Evolutionary conservation across 2,888 invertebrate species (phyloP).

Genomic region (Nomada hirtipes): DNA sequence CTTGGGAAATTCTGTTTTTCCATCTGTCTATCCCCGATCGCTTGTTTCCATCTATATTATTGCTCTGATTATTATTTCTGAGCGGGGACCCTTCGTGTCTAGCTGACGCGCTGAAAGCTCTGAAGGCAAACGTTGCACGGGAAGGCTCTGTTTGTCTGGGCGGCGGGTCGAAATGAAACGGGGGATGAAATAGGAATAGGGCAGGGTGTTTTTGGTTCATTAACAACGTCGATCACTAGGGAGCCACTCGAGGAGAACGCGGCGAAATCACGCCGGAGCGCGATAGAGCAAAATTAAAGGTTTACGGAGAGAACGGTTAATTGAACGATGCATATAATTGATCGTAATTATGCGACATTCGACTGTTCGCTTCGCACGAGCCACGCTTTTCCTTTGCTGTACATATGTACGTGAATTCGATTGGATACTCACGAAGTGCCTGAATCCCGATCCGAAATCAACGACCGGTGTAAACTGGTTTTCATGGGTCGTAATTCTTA

Average conservation of each 20-base stretch:
- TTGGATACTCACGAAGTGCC: no score
- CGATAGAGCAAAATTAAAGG: slow-evolving; percentile 44
- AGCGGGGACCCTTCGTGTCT: background rate
- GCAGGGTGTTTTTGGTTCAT: slow-evolving; percentile 7
- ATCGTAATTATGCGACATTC: slow-evolving; percentile 35
- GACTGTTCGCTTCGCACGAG: background rate
- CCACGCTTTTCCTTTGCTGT: background rate
- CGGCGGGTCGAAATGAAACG: background rate
- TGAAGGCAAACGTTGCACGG: no score
- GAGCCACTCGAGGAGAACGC: no score
- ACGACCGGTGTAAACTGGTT: no score
- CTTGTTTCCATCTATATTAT: background rate
- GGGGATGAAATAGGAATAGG: background rate
- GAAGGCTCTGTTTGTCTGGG: no score
- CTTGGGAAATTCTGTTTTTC: background rate
- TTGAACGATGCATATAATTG: slow-evolving; percentile 47
- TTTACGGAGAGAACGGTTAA: slow-evolving; percentile 28
- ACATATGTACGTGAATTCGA: no score
- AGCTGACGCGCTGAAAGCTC: no score
- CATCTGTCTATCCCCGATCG: no score
- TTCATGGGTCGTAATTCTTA: no score
- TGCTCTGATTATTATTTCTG: background rate
- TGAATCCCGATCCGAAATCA: no score
- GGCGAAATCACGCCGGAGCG: no score
- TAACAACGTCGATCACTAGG: slow-evolving; percentile 32